Percentiles rank a stretch among this genome's conserved stretches.
Conservation (phyloP, 2,797 vertebrate genomes). For the Threskiornis aethiopicus region DNA sequence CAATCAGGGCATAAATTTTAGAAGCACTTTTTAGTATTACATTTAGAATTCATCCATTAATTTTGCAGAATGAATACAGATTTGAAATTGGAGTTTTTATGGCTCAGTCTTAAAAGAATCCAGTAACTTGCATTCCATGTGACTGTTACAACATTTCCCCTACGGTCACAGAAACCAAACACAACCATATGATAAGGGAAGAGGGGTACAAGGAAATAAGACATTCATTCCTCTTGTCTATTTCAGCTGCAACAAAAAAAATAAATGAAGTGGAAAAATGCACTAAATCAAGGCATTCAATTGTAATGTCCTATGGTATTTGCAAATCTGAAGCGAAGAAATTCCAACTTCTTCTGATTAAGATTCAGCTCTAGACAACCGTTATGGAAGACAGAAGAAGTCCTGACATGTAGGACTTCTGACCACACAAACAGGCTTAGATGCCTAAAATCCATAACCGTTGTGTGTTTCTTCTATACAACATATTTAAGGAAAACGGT, state of each 20-base stretch:
- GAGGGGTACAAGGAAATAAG: neutral
- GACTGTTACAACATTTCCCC: neutral
- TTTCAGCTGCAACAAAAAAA: neutral
- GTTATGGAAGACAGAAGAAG: neutral
- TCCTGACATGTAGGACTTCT: neutral
- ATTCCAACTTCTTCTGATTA: neutral
- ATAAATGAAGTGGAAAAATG: neutral
- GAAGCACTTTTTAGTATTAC: neutral
- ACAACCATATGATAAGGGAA: neutral
- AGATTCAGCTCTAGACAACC: neutral
- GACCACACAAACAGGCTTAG: neutral
- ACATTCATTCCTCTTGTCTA: neutral
- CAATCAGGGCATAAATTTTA: neutral
- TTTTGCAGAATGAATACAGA: neutral
- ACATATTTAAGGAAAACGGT: neutral
- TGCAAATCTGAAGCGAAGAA: neutral
- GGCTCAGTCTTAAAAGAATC: neutral
- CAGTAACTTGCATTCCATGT: neutral
- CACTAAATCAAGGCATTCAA: neutral
- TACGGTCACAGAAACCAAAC: neutral
- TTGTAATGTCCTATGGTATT: neutral
- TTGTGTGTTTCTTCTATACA: neutral
- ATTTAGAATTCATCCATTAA: neutral
- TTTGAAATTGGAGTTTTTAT: neutral
- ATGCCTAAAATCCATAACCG: neutral